phyloP scores from a whole-genome alignment of 2,888 invertebrate genomes.

The Phengaris arion region DNA sequence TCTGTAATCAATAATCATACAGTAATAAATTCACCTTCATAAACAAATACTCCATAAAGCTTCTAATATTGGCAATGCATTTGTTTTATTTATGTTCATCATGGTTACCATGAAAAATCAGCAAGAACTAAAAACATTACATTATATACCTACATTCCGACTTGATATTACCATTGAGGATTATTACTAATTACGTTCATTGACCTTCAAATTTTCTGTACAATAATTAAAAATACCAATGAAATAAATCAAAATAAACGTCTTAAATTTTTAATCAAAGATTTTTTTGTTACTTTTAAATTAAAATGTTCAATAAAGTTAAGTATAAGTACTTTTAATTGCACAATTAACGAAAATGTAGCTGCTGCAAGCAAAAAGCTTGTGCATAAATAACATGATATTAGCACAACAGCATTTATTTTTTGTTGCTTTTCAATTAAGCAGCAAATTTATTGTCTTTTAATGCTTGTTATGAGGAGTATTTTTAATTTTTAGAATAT shows the following conservation, averaged over 20 bases:
- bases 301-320: background rate
- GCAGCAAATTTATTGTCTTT: constrained; percentile 26
- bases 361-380: background rate
- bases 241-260: background rate
- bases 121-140: background rate
- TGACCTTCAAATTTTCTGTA: no score
- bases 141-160: background rate
- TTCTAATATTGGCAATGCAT: background rate
- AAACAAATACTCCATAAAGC: background rate
- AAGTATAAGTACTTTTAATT: background rate
- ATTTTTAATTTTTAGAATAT: constrained; percentile 21
- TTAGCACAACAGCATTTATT: no score
- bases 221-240: background rate
- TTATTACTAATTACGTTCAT: no score
- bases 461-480: constrained; percentile 12
- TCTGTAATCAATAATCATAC: background rate
- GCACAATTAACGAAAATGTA: background rate
- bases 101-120: background rate
- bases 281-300: background rate
- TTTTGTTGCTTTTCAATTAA: background rate
- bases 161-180: no score
- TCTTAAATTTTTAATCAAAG: background rate
- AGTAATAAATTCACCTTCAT: background rate
- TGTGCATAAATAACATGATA: background rate
- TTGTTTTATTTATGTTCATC: background rate